Percentiles rank a stretch among this genome's conserved stretches.
Conservation (phyloP, 2,113 vertebrate species). For the Pseudorectes ferrugineus region DNA sequence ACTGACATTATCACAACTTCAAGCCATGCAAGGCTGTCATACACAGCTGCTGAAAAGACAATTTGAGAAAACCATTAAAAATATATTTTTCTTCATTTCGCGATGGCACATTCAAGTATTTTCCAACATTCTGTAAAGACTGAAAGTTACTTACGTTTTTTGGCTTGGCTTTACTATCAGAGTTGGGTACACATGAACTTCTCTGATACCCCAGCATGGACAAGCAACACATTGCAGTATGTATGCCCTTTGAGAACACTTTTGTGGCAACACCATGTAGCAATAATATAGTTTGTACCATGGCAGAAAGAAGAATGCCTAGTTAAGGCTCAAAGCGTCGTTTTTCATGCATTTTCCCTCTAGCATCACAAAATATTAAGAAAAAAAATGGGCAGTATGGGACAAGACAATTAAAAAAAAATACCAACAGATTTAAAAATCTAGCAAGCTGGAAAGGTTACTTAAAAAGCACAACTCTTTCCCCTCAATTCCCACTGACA, state of each 20-base stretch:
- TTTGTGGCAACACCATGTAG: background rate
- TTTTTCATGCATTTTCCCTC: background rate
- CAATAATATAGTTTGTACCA: background rate
- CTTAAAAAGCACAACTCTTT: background rate
- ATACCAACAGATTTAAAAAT: background rate
- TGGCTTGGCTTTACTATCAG: background rate
- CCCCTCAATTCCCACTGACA: background rate
- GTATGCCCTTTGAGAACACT: rapidly evolving
- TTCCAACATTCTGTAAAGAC: background rate
- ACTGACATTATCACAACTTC: background rate
- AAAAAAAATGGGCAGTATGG: background rate
- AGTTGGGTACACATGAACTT: background rate
- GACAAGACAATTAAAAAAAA: background rate
- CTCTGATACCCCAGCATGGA: background rate
- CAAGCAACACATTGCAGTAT: rapidly evolving
- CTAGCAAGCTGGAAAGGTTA: background rate
- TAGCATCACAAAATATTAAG: background rate
- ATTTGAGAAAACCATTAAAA: background rate
- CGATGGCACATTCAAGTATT: background rate
- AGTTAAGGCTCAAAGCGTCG: background rate
- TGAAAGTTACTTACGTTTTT: background rate
- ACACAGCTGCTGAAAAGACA: background rate
- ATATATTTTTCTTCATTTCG: background rate
- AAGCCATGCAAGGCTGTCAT: background rate
- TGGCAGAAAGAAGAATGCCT: background rate